phyloP scores from a whole-genome alignment of 1,140 invertebrate genomes.

The Caenorhabditis brenneri region DNA sequence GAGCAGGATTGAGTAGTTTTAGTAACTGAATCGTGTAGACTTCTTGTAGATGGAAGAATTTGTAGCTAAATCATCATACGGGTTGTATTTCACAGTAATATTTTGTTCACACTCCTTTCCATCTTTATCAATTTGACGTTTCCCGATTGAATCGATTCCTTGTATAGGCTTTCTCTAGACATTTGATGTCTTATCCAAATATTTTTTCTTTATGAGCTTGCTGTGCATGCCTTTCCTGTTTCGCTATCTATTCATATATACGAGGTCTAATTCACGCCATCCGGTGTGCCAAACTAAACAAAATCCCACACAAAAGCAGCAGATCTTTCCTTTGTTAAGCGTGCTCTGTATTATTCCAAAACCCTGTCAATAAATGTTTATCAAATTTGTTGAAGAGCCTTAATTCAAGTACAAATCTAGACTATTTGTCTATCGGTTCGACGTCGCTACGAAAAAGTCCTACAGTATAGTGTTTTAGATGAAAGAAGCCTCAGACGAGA shows the following conservation, averaged over 20 bases:
- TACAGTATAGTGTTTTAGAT: not conserved
- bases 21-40: not conserved
- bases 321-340: not conserved
- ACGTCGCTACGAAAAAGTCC: too few relatives aligned
- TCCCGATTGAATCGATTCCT: not conserved
- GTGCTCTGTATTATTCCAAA: not conserved
- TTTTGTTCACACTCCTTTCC: not conserved
- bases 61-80: not conserved
- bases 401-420: too few relatives aligned
- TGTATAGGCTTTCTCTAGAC: not conserved
- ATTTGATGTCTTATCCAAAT: not conserved
- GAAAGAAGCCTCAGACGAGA: not conserved
- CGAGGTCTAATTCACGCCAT: not conserved
- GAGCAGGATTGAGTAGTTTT: not conserved
- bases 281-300: not conserved
- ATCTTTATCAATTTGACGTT: not conserved
- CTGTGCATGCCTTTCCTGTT: not conserved
- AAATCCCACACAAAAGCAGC: not conserved
- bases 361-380: not conserved
- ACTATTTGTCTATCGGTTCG: too few relatives aligned
- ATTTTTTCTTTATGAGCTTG: not conserved
- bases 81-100: not conserved
- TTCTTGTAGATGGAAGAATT: not conserved
- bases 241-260: not conserved
- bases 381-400: too few relatives aligned